Evolutionary conservation across 2,797 vertebrate genomes (phyloP), one percentile per base, ranked within the genome.

Genomic region (Bradypodion pumilum): DNA sequence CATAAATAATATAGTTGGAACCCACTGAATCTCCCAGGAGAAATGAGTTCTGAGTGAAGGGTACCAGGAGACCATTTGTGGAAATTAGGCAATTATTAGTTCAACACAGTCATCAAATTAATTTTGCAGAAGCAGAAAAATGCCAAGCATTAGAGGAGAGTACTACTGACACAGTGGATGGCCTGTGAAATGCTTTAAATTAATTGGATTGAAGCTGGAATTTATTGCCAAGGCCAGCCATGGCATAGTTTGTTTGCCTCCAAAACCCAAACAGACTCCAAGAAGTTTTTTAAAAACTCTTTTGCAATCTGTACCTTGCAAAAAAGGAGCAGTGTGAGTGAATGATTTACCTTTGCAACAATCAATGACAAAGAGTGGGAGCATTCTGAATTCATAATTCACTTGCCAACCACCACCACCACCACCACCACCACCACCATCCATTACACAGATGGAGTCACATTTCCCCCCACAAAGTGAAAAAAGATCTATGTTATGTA

Each of bases 1-100:
- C 94, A 92, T 94, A 94, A 96, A 94, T 95, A 93, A 91, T 82
- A 92, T 78, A 89, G 29, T 74, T 85, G 69, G 85, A 80, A 87
- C 78, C 90, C 74, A 77, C 59, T 46, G 69, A 80, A 74, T 80
- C 66, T 92, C 89, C 89, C 77, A 90, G 85, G 90, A 91, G 92
- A 93, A 86, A 60, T 8, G 7, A 1, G 0, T 85, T 91, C 44
- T 29, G 78, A 88, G 84, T 83, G 44, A 52, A 81, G 78, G 60
- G 42, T 77, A 89, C 69, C 66, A 35, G 5, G 90, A 92, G 89
- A 89, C 87, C 0, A 0, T 87, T 74, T 88, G 86, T 92, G 78
- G 63, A 91, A 90, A 82, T 83, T 37, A 90, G 90, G 73, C 77
- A 85, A 89, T 87, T 89, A 91, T 89, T 89, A 85, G 81, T 89